phyloP scores from a whole-genome alignment of 64 coral and sea anemone genomes.

The Stylophora pistillata region DNA sequence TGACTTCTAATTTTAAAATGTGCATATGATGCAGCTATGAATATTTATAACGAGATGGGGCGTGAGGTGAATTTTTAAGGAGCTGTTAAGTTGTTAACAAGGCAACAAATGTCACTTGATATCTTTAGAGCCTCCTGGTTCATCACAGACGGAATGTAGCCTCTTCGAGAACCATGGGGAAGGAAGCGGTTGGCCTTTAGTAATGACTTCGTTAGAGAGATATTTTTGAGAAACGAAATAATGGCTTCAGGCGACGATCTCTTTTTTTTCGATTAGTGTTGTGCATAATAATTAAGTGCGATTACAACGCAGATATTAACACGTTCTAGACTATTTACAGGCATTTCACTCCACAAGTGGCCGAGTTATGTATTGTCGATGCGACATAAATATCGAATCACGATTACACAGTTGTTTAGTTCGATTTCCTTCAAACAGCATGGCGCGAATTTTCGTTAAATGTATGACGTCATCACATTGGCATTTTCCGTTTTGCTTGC shows the following conservation, averaged over 20 bases:
- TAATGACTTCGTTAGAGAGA: not conserved
- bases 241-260: conserved; percentile 10
- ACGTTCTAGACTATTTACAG: not conserved
- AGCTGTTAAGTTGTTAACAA: conserved; percentile 30
- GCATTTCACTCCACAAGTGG: not conserved
- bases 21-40: not conserved
- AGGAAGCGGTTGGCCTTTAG: conserved; percentile 6
- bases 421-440: not conserved
- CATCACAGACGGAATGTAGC: conserved; percentile 6
- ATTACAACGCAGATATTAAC: not conserved
- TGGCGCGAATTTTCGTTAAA: conserved; percentile 2
- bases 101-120: conserved; percentile 32
- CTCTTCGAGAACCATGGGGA: not conserved
- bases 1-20: conserved; percentile 36
- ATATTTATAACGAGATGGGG: conserved; percentile 18
- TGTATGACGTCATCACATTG: conserved; percentile 41
- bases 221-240: not conserved
- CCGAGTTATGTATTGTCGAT: conserved; percentile 5
- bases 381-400: conserved; percentile 14
- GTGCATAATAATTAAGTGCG: not conserved
- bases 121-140: not conserved
- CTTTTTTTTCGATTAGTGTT: not conserved
- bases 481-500: not conserved
- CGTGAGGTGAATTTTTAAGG: conserved; percentile 50
- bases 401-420: not conserved